Conservation (phyloP, 2,888 invertebrate species). For the Slavum lentiscoides region DNA sequence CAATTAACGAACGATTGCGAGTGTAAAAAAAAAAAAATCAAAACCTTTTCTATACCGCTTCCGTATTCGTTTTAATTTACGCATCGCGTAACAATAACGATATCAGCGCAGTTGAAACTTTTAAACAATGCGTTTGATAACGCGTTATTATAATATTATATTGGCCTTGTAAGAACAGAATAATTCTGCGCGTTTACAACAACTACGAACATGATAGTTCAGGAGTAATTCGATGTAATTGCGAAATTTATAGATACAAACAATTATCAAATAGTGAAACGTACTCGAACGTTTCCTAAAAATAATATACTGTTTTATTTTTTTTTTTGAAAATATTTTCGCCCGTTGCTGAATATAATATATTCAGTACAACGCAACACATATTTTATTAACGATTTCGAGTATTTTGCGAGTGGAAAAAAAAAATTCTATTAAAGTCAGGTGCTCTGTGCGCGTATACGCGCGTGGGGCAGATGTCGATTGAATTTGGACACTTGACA, state of each 20-base stretch:
- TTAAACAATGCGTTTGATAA: background rate
- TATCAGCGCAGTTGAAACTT: background rate
- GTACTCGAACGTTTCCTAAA: no score
- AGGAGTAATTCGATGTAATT: no score
- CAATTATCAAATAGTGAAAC: no score
- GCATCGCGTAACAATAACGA: background rate
- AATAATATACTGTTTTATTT: no score
- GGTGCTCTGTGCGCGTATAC: background rate
- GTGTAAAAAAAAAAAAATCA: background rate
- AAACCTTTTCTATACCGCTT: background rate
- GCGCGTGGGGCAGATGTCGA: background rate
- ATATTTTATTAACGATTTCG: no score
- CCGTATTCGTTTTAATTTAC: background rate
- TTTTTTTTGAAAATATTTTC: no score
- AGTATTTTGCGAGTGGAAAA: background rate
- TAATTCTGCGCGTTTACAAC: no score
- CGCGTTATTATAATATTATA: background rate
- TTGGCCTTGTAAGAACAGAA: no score
- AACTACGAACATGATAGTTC: no score
- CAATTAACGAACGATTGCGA: background rate
- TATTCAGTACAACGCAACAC: no score
- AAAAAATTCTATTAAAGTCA: background rate
- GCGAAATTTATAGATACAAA: no score
- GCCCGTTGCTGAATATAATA: no score
- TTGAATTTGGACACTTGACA: slow-evolving; percentile 2